These are phyloP conservation scores for Drosophila mauritiana DNA, from an alignment of 1,140 invertebrate species.

Conservation along the genomic window DNA sequence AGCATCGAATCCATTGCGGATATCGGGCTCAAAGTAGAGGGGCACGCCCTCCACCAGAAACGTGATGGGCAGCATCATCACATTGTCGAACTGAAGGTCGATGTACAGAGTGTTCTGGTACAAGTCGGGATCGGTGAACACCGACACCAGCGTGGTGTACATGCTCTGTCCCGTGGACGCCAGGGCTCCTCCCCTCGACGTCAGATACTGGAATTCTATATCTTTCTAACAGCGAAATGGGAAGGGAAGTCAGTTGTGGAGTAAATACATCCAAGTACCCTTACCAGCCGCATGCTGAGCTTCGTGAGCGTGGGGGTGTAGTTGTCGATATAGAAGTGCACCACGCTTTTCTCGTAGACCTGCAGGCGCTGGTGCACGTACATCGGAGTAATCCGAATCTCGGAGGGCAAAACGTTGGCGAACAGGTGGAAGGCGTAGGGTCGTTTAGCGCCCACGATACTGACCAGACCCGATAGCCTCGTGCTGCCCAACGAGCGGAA, in stretches of 20 bases:
- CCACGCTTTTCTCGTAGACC: conserved; percentile 45
- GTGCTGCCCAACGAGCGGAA: conserved; percentile 55
- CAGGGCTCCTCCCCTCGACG: conserved; percentile 50
- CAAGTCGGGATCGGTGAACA: conserved; percentile 67
- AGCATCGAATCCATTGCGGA: conserved; percentile 55
- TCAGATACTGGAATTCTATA: conserved; percentile 41
- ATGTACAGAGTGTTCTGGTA: conserved; percentile 67
- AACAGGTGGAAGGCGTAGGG: conserved; percentile 62
- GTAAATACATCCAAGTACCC: neutral
- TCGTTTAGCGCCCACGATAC: conserved; percentile 55
- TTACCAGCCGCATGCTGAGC: conserved; percentile 63
- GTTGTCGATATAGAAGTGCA: conserved; percentile 75
- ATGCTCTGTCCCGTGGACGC: conserved; percentile 63
- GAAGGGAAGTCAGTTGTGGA: neutral
- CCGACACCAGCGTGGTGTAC: conserved; percentile 62
- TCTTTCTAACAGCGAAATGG: conserved; percentile 47
- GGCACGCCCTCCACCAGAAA: conserved; percentile 73
- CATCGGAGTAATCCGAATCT: conserved; percentile 46
- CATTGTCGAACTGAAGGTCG: conserved; percentile 59
- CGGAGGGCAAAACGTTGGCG: conserved; percentile 54
- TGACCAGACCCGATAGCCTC: conserved; percentile 61
- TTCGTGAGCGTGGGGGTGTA: conserved; percentile 64
- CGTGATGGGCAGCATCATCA: conserved; percentile 62
- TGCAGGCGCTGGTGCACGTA: conserved; percentile 38
- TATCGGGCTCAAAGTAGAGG: conserved; percentile 64